phyloP scores from a whole-genome alignment of 2,113 vertebrate species.

The Pseudonaja textilis region DNA sequence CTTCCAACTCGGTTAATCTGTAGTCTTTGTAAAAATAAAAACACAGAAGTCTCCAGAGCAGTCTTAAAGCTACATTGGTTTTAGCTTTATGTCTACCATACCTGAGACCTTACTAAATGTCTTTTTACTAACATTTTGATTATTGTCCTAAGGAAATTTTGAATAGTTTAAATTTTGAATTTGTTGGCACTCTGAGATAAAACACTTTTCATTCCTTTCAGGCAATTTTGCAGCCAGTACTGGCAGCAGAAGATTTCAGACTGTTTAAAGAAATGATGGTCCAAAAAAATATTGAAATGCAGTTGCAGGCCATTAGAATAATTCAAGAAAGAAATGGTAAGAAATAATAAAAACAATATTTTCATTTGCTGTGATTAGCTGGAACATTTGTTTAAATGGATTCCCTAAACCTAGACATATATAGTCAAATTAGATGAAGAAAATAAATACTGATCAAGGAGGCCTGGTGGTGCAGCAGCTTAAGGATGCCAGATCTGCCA shows the following conservation, averaged over 20 bases:
- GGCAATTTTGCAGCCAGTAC: slow-evolving; percentile 87
- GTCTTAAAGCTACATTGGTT: not conserved
- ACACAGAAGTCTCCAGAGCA: not conserved
- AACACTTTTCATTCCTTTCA: slow-evolving; percentile 56
- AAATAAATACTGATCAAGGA: not conserved
- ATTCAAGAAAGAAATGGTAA: slow-evolving; percentile 94
- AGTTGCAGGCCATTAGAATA: slow-evolving; percentile 92
- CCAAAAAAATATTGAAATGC: slow-evolving; percentile 96
- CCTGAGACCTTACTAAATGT: not conserved
- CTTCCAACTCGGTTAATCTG: no score
- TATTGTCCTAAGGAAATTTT: not conserved
- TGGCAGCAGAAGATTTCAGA: slow-evolving; percentile 94
- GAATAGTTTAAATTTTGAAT: not conserved
- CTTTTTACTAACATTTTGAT: not conserved
- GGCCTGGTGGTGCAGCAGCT: not conserved
- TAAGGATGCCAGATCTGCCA: not conserved
- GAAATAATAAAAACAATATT: not conserved
- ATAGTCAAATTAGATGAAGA: not conserved
- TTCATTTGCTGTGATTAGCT: not conserved
- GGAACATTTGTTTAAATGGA: not conserved
- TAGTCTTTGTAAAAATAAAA: not conserved
- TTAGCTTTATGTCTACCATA: not conserved
- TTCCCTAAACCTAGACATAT: not conserved
- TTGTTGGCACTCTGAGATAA: not conserved
- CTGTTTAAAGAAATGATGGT: slow-evolving; percentile 96